Evolutionary conservation across 2,888 invertebrate species (phyloP).

Genomic region (Muscina levida): DNA sequence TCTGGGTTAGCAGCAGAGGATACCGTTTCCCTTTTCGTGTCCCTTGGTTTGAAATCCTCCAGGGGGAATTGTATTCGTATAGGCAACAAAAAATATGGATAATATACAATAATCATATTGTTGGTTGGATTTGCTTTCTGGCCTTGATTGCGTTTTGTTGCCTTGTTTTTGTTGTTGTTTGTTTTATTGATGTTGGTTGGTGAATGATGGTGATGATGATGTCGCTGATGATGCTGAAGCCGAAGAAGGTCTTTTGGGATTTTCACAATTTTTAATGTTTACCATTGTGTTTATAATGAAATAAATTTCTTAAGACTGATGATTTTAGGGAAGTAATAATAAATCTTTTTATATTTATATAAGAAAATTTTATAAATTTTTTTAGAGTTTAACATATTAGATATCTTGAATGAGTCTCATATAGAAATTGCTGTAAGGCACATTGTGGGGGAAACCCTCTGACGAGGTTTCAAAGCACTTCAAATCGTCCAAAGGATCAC

Average conservation of each 20-base stretch:
- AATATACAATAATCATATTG: too few species aligned
- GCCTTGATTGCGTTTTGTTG: conserved; percentile 21
- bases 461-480: too few species aligned
- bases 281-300: conserved; percentile 69
- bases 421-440: too few species aligned
- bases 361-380: background rate
- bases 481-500: too few species aligned
- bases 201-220: conserved; percentile 15
- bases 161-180: conserved; percentile 6
- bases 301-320: conserved; percentile 60
- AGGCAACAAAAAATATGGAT: conserved; percentile 31
- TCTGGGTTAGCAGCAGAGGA: conserved; percentile 1
- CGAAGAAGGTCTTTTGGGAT: conserved; percentile 71
- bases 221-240: conserved; percentile 44
- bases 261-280: conserved; percentile 78
- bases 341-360: conserved; percentile 1
- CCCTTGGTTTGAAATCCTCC: conserved; percentile 28
- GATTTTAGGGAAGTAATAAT: too few species aligned
- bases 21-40: conserved; percentile 17
- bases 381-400: too few species aligned
- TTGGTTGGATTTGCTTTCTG: background rate
- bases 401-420: too few species aligned
- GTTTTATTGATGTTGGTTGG: conserved; percentile 9
- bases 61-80: conserved; percentile 32
- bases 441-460: too few species aligned